These are phyloP conservation scores for Aldrovandia affinis DNA, from an alignment of 2,797 vertebrate genomes.

Conservation along the genomic window DNA sequence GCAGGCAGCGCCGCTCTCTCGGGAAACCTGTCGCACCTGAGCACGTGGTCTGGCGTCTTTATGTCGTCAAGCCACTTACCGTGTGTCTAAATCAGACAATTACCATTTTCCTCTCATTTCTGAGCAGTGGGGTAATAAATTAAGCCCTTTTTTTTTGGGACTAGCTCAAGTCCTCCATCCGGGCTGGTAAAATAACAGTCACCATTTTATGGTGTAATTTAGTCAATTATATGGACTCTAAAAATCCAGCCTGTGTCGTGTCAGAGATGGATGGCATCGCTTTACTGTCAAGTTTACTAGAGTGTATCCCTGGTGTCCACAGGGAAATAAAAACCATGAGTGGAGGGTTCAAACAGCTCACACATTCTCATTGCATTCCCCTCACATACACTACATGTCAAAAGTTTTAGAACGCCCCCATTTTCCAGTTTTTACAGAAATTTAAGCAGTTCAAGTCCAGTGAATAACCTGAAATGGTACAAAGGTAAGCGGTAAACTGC, in stretches of 20 bases:
- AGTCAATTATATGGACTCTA: constrained; percentile 52
- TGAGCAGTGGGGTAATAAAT: constrained; percentile 19
- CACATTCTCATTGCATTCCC: not conserved
- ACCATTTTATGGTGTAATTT: constrained; percentile 47
- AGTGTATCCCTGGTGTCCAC: constrained; percentile 26
- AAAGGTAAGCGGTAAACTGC: no score
- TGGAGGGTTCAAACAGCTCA: constrained; percentile 10
- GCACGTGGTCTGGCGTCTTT: not conserved
- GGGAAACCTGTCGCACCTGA: not conserved
- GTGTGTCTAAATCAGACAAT: not conserved
- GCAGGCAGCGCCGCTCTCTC: not conserved
- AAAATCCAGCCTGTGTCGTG: constrained; percentile 35
- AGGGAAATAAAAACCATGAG: constrained; percentile 42
- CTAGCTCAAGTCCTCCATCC: constrained; percentile 15
- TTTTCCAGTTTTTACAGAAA: no score
- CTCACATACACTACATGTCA: no score
- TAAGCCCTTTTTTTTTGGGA: constrained; percentile 1
- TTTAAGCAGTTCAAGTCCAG: no score
- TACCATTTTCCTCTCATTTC: constrained; percentile 13
- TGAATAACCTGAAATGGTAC: no score
- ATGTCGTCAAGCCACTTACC: not conserved
- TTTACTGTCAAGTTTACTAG: constrained; percentile 33
- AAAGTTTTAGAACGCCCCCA: no score
- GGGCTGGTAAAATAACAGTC: constrained; percentile 40
- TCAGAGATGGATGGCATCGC: constrained; percentile 39